phyloP scores from a whole-genome alignment of 92 coral and sea anemone genomes.

The Actinernus sp. region DNA sequence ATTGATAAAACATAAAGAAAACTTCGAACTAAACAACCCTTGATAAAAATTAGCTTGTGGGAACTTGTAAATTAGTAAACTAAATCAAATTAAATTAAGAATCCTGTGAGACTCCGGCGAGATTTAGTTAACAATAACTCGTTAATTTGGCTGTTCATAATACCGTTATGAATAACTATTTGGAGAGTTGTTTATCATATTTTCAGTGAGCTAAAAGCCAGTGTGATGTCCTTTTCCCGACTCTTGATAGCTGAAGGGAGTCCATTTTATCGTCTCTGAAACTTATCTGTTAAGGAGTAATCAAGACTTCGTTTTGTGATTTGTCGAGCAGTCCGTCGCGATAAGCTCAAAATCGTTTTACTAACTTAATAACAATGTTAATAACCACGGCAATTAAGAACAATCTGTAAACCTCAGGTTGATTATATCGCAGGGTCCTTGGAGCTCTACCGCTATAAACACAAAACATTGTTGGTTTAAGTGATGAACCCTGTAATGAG shows the following conservation, averaged over 20 bases:
- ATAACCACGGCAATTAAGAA: constrained; percentile 94
- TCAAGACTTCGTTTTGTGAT: constrained; percentile 12
- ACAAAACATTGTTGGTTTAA: constrained; percentile 67
- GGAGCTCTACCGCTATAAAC: constrained; percentile 16
- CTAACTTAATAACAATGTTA: constrained; percentile 90
- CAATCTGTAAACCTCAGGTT: constrained; percentile 80
- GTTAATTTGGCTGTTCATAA: no score
- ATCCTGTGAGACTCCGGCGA: background rate
- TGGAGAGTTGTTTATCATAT: no score
- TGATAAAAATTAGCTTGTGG: background rate
- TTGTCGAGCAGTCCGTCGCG: constrained; percentile 41
- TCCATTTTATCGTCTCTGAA: constrained; percentile 13
- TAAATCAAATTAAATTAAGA: constrained; percentile 1
- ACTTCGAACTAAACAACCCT: constrained; percentile 1
- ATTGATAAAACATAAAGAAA: background rate
- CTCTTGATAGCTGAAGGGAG: constrained; percentile 2
- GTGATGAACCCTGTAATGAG: no score
- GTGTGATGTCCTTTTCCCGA: no score
- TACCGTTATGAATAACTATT: no score
- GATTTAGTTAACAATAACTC: background rate
- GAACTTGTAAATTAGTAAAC: background rate
- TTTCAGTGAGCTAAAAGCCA: no score
- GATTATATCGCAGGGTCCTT: constrained; percentile 33
- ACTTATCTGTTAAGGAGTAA: constrained; percentile 28
- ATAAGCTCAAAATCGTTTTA: constrained; percentile 84